These are phyloP conservation scores for Hirtodrosophila trivittata DNA, from an alignment of 2,888 invertebrate genomes.

Conservation along the genomic window DNA sequence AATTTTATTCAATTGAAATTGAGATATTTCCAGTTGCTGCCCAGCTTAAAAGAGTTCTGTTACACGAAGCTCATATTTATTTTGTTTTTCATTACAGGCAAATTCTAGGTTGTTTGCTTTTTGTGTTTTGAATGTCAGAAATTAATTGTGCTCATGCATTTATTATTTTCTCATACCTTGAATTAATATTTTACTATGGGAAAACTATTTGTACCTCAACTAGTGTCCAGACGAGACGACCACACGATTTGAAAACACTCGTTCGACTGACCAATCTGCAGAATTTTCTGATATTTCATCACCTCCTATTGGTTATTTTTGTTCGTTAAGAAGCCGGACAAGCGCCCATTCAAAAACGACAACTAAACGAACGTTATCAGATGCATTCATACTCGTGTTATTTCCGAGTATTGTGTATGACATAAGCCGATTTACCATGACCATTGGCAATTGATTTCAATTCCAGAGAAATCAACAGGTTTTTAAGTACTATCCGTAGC, in stretches of 20 bases:
- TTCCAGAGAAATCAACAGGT: slow-evolving; percentile 12
- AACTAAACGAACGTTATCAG: slow-evolving; percentile 27
- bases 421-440: slow-evolving; percentile 26
- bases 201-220: background rate
- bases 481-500: background rate
- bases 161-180: no score
- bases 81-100: no score
- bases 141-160: no score
- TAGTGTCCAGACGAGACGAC: slow-evolving; percentile 27
- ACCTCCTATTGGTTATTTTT: slow-evolving; percentile 58
- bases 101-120: no score
- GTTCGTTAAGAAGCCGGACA: slow-evolving; percentile 52
- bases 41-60: no score
- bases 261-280: slow-evolving; percentile 42
- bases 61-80: no score
- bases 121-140: no score
- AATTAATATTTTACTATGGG: background rate
- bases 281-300: slow-evolving; percentile 30
- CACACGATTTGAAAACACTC: slow-evolving; percentile 28
- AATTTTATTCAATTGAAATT: no score
- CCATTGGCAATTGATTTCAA: slow-evolving; percentile 4
- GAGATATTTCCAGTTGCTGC: no score
- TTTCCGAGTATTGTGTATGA: background rate
- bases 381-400: slow-evolving; percentile 12
- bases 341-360: slow-evolving; percentile 59